Evolutionary conservation across 2,888 invertebrate genomes (phyloP).

Genomic region (Cetonia aurata): DNA sequence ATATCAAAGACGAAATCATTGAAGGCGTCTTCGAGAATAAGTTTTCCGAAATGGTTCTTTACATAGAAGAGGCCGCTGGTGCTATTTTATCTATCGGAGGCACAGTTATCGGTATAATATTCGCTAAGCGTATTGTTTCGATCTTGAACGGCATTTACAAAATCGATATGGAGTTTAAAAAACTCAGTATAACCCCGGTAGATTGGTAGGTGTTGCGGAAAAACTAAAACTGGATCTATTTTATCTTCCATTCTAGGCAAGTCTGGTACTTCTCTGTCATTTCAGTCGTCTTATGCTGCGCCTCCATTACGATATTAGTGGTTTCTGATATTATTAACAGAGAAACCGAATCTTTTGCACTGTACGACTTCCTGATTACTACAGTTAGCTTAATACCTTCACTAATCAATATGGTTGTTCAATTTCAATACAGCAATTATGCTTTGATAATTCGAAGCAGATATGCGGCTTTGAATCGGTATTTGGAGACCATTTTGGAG

Average conservation of each 20-base stretch:
- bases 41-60: constrained; percentile 4
- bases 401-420: constrained; percentile 51
- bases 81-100: not conserved
- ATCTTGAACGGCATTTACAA: constrained; percentile 23
- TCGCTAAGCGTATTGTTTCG: constrained; percentile 11
- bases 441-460: constrained; percentile 50
- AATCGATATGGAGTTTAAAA: constrained; percentile 20
- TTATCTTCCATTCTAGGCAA: constrained; percentile 5
- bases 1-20: not conserved
- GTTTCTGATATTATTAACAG: not conserved
- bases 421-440: constrained; percentile 53
- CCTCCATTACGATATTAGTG: not conserved
- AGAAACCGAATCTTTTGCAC: not conserved
- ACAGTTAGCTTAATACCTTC: constrained; percentile 3
- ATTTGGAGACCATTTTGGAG: constrained; percentile 46
- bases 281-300: not conserved
- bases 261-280: constrained; percentile 3
- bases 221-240: not conserved
- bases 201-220: constrained; percentile 1
- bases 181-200: not conserved
- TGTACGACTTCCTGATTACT: not conserved
- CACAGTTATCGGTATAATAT: constrained; percentile 3
- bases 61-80: not conserved
- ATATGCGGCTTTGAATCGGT: constrained; percentile 52
- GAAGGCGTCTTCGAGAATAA: not conserved